These are phyloP conservation scores for Percopsis transmontana DNA, from an alignment of 2,113 vertebrate genomes.

Conservation along the genomic window DNA sequence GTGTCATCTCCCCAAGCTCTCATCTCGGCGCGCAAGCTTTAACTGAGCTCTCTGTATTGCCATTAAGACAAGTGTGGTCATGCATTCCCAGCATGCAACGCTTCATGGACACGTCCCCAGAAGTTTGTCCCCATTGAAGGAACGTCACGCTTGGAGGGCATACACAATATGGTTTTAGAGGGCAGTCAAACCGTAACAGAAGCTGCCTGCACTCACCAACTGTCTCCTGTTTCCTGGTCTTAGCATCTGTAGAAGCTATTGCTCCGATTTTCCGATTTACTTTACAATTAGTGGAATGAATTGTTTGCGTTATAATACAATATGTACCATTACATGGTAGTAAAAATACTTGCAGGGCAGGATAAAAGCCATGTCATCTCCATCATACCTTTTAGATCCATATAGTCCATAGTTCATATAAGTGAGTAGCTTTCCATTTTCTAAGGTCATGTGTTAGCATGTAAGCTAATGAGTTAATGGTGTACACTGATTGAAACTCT, in stretches of 20 bases:
- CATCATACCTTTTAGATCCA: not conserved
- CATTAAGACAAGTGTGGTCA: constrained; percentile 14
- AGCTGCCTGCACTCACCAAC: not conserved
- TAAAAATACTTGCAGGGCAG: not conserved
- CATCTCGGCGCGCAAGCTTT: constrained; percentile 25
- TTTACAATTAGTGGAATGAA: too few species aligned
- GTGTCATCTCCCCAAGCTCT: constrained; percentile 46
- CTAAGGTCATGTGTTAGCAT: constrained; percentile 4
- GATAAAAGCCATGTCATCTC: not conserved
- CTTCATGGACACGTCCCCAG: constrained; percentile 9
- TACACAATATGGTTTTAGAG: not conserved
- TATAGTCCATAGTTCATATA: not conserved
- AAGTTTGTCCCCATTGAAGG: constrained; percentile 9
- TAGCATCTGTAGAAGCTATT: not conserved
- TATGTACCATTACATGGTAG: too few species aligned
- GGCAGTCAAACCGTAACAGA: not conserved
- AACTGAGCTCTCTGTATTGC: constrained; percentile 21
- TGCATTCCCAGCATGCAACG: constrained; percentile 13
- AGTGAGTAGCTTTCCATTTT: not conserved
- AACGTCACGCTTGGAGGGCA: not conserved
- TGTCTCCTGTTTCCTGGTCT: constrained; percentile 1
- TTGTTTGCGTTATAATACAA: too few species aligned
- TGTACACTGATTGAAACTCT: constrained; percentile 23
- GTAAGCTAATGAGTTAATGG: constrained; percentile 25
- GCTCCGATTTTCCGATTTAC: constrained; percentile 3